These are phyloP conservation scores for Coenonympha glycerion DNA, from an alignment of 2,888 invertebrate species.

Conservation along the genomic window DNA sequence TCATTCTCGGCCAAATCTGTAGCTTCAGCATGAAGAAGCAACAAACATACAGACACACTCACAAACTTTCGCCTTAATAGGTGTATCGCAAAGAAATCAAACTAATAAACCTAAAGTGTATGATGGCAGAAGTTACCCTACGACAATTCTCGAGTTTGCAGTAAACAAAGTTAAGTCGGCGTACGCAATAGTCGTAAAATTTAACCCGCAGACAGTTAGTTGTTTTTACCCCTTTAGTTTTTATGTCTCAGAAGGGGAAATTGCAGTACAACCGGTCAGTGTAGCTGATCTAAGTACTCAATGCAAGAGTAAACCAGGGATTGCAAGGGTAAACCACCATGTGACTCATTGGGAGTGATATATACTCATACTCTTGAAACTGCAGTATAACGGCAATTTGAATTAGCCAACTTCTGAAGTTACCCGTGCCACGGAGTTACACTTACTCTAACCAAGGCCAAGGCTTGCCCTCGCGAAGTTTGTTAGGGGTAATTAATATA, in stretches of 20 bases:
- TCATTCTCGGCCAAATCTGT: too few species aligned
- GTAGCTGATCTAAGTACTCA: constrained; percentile 1
- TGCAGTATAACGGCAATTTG: background rate
- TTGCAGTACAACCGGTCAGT: background rate
- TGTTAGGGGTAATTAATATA: background rate
- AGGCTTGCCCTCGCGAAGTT: background rate
- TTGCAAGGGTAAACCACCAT: too few species aligned
- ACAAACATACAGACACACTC: background rate
- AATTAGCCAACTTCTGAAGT: background rate
- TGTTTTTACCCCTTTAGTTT: background rate
- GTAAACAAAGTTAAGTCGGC: background rate
- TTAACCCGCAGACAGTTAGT: background rate
- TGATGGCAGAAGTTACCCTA: background rate
- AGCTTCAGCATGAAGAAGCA: too few species aligned
- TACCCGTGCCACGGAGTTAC: too few species aligned
- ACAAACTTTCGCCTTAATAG: background rate
- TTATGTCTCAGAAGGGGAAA: background rate
- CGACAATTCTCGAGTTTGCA: background rate
- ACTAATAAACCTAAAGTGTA: background rate
- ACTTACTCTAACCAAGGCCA: too few species aligned
- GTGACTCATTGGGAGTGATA: background rate
- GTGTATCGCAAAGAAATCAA: too few species aligned
- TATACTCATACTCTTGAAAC: background rate
- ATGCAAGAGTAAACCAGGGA: background rate
- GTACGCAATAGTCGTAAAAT: constrained; percentile 1